Evolutionary conservation across 2,113 vertebrate species (phyloP).

Genomic region (Osmerus eperlanus): DNA sequence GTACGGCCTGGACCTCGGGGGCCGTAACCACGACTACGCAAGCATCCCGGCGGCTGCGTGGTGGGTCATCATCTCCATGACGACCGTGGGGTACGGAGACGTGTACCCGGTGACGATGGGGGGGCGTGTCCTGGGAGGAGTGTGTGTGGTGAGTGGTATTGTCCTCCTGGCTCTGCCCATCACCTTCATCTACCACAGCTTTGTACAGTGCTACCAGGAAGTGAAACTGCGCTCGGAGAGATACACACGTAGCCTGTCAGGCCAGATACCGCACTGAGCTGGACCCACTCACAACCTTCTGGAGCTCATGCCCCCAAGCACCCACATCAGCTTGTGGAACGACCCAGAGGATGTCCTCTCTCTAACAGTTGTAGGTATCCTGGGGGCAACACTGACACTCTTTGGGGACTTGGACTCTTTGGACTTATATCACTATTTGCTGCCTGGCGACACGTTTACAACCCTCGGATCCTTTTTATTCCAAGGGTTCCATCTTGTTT

Average conservation of each 20-base stretch:
- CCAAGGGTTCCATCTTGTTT: too few relatives aligned
- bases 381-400: too few relatives aligned
- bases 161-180: slow-evolving; percentile 95
- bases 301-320: neutral
- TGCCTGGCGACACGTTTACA: too few relatives aligned
- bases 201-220: slow-evolving; percentile 98
- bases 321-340: neutral
- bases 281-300: neutral
- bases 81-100: slow-evolving; percentile 97
- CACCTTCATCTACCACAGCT: slow-evolving; percentile 99
- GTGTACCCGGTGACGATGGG: slow-evolving; percentile 95
- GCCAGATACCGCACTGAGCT: slow-evolving; percentile 82
- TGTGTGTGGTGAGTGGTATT: slow-evolving; percentile 97
- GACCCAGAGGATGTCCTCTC: too few relatives aligned
- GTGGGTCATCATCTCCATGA: slow-evolving; percentile 99
- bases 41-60: slow-evolving; percentile 98
- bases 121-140: slow-evolving; percentile 92
- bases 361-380: too few relatives aligned
- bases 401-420: too few relatives aligned
- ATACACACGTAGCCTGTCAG: slow-evolving; percentile 83
- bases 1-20: slow-evolving; percentile 89
- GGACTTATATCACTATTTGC: too few relatives aligned
- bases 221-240: slow-evolving; percentile 91
- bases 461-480: too few relatives aligned
- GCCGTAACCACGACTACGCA: slow-evolving; percentile 89